phyloP scores from a whole-genome alignment of 2,797 vertebrate species.

The Gila robusta region DNA sequence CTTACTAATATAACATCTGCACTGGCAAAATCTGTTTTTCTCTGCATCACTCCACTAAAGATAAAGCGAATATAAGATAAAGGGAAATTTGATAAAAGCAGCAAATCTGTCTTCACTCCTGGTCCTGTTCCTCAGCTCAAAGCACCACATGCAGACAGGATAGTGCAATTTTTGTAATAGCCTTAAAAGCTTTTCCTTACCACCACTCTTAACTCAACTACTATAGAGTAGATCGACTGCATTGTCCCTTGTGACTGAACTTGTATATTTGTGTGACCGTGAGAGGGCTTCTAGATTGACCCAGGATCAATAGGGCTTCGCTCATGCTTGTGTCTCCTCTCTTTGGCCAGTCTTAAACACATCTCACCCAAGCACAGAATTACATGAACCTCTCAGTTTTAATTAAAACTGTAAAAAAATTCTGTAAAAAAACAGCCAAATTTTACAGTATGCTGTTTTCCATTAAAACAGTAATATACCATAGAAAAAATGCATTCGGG shows the following conservation, averaged over 20 bases:
- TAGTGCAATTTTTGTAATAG: neutral
- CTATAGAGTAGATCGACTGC: neutral
- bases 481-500: no score
- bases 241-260: constrained; percentile 27
- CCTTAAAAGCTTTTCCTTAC: constrained; percentile 16
- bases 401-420: no score
- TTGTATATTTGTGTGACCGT: constrained; percentile 13
- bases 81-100: neutral
- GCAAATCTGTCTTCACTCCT: neutral
- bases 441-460: no score
- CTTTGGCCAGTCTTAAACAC: constrained; percentile 53
- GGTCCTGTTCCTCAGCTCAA: neutral
- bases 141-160: neutral
- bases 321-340: constrained; percentile 52
- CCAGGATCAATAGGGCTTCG: constrained; percentile 68
- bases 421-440: no score
- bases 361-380: neutral
- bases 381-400: constrained; percentile 65
- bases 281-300: constrained; percentile 2
- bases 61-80: neutral
- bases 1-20: neutral
- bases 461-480: no score
- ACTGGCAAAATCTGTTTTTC: neutral
- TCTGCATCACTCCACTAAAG: neutral
- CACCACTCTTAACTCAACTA: neutral